Base-by-base conservation (phyloP, 2,888 invertebrate species). In the Volucella inflata region DNA sequence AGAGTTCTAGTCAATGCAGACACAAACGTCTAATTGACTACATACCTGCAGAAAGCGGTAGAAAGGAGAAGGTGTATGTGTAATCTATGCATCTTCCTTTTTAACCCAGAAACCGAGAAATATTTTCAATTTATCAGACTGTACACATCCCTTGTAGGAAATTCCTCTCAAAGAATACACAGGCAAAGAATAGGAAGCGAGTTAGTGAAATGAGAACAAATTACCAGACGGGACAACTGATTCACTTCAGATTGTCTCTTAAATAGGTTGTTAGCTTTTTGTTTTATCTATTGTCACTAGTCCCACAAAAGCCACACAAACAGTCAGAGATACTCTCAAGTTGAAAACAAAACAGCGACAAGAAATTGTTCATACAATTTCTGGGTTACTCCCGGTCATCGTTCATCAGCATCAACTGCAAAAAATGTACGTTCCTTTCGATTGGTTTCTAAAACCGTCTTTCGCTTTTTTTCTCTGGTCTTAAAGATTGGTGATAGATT, bases 21-120 rank as follows among this genome's bases (percentile, higher is more conserved):
- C 30, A 30, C 30, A 30, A 30, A 30, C 30, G 30, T 30, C 30
- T 30, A 30, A 30, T 30, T 30, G 30, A 3, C 30, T 30, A 30
- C 6, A 30, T 6, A 30, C 30, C 4, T 30, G 6, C 30, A 30
- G 6, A 4, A 6, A 0, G 30, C 30, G 4, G 30, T 30, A 30
- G 30, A 30, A 30, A 30, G 30, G 1, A 30, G 30, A 30, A 30
- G 21, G 30, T 30, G 30, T 30, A 30, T 0, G 30, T 6, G 30
- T 6, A 30, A 30, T 30, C 30, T 30, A 55, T 55, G n/a, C 36
- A 36, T 12, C 64, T 48, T 80, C 55, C 75, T 84, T 77, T 72
- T 81, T 81, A 81, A 68, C 76, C 55, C 57, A 60, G 44, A 76
- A 80, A 81, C 85, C 76, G 62, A 30, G 30, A 81, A 81, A 85